phyloP scores from a whole-genome alignment of 2,888 invertebrate genomes.

The Ditula angustiorana region DNA sequence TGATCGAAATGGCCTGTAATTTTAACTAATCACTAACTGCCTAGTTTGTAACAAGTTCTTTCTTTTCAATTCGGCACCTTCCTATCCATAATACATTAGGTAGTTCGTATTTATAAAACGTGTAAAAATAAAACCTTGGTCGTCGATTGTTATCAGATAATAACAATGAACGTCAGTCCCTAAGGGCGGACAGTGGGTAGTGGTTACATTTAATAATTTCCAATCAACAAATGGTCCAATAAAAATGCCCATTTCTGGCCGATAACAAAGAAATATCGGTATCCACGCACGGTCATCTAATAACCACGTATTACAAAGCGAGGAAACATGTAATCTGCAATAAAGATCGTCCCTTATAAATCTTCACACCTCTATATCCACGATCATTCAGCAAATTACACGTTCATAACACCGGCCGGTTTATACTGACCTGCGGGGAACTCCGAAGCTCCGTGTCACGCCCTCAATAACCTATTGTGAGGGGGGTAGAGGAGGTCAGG shows the following conservation, averaged over 20 bases:
- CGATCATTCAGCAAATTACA: conserved; percentile 48
- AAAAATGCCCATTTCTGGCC: conserved; percentile 13
- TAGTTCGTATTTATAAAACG: no score
- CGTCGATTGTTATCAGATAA: conserved; percentile 13
- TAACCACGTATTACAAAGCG: conserved; percentile 38
- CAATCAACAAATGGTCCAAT: conserved; percentile 17
- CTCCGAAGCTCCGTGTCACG: not conserved
- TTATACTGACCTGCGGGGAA: conserved; percentile 25
- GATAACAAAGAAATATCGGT: conserved; percentile 22
- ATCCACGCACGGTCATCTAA: conserved; percentile 28
- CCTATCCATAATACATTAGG: no score
- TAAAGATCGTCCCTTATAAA: conserved; percentile 44
- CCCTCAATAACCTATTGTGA: not conserved
- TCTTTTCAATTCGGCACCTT: no score
- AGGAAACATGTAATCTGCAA: conserved; percentile 42
- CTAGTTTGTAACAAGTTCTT: no score
- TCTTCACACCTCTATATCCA: conserved; percentile 44
- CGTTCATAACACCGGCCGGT: conserved; percentile 40
- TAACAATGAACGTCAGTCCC: conserved; percentile 5
- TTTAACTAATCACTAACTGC: no score
- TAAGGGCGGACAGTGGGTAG: not conserved
- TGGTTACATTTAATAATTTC: conserved; percentile 17
- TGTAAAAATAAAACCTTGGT: not conserved
- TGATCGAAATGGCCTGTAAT: no score
- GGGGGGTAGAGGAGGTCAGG: conserved; percentile 42